Evolutionary conservation across 2,113 vertebrate genomes (phyloP).

Genomic region (Hippocampus guttulatus): DNA sequence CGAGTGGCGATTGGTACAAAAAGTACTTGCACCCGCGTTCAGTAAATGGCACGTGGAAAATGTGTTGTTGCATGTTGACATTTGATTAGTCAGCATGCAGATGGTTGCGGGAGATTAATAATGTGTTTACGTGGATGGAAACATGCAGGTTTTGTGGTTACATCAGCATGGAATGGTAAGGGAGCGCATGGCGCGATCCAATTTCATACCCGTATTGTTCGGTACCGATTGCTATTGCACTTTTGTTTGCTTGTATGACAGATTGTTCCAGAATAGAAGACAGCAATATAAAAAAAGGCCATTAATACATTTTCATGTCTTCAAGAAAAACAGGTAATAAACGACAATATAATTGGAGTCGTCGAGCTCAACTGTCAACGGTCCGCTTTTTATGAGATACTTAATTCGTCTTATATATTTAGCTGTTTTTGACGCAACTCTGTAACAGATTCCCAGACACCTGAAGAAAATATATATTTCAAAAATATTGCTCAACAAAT

Average conservation of each 20-base stretch:
- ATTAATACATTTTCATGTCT: neutral
- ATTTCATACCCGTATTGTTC: constrained; percentile 1
- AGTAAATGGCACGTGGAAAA: constrained; percentile 3
- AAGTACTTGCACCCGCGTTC: neutral
- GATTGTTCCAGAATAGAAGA: neutral
- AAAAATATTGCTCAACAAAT: neutral
- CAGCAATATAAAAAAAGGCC: no score
- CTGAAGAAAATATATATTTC: neutral
- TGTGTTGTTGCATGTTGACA: constrained; percentile 21
- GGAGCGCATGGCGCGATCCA: neutral
- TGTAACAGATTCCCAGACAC: neutral
- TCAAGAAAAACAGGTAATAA: no score
- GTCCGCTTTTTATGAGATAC: neutral
- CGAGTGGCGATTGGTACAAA: neutral
- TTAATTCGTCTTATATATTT: neutral
- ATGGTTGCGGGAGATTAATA: constrained; percentile 39
- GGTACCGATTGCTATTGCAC: neutral
- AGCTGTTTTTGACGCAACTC: neutral
- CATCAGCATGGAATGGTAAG: neutral
- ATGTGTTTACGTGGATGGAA: constrained; percentile 46
- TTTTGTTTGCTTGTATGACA: neutral
- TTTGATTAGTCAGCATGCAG: constrained; percentile 42
- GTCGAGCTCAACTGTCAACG: neutral
- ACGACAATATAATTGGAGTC: no score
- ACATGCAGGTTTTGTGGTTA: constrained; percentile 27